Evolutionary conservation across 2,113 vertebrate genomes (phyloP), one percentile per base, ranked within the genome.

Genomic region (Psittacara wagleri): DNA sequence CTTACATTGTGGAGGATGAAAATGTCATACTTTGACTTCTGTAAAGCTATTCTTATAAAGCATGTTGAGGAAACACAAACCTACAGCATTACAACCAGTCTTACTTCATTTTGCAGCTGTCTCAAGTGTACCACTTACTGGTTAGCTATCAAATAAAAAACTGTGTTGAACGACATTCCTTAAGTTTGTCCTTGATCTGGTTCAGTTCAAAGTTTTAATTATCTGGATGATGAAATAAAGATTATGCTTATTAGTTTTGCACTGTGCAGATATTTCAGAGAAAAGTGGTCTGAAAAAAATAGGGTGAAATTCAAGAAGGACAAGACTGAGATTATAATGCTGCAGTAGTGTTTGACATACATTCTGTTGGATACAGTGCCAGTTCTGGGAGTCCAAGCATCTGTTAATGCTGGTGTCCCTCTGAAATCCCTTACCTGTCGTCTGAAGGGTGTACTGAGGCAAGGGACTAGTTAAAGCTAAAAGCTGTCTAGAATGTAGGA

Each of bases 201-300:
- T 97, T 96, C 91, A 84, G 14, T 95, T 95, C 84, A 11, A 43
- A 72, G 73, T 79, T 97, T 96, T 95, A 97, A 97, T 96, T 97
- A 95, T 69, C 89, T 95, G 44, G 73, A 37, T 86, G 89, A 79
- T 94, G 95, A 82, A 95, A 89, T 95, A 78, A 94, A 89, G 78
- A 51, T 5, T 6, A 33, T 23, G 17, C 73, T 86, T 81, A 96
- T 94, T 92, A 96, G 84, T 89, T 78, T 92, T 92, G 49, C 55
- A 72, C 46, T 20, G 29, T n/a, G 44, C 49, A 86, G 81, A 14
- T 82, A 68, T 31, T 89, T 82, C 43, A 18, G 62, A 75, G 57
- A 31, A 66, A 44, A 69, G 14, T 70, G 49, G 10, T 82, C 64
- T 91, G 86, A 37, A 78, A 76, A 76, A 94, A 93, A 54, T 13